Conservation (phyloP, 2,888 invertebrate genomes). For the Oscheius sp. region DNA sequence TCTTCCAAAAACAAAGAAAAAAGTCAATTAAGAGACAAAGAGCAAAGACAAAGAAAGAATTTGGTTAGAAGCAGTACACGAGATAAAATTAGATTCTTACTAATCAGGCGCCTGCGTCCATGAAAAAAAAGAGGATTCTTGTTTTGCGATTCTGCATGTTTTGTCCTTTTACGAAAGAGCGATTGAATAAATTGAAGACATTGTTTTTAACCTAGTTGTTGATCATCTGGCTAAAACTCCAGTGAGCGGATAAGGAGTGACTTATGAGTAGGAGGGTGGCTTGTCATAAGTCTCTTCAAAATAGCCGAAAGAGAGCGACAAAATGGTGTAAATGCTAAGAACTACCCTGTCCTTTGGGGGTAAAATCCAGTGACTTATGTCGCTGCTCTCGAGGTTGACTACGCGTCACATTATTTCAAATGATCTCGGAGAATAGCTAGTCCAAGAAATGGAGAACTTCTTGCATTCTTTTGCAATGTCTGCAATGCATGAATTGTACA, state of each 20-base stretch:
- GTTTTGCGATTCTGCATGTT: too few relatives aligned
- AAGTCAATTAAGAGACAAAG: neutral
- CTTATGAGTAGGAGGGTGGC: neutral
- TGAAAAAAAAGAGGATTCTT: too few relatives aligned
- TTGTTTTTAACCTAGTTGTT: too few relatives aligned
- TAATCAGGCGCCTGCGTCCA: too few relatives aligned
- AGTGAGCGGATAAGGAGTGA: too few relatives aligned
- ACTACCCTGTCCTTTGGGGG: slow-evolving; percentile 16
- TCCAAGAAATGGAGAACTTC: neutral
- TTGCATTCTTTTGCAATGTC: neutral
- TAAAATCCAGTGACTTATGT: slow-evolving; percentile 18
- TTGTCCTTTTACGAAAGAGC: too few relatives aligned
- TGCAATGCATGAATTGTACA: too few relatives aligned
- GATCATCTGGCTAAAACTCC: too few relatives aligned
- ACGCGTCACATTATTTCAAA: neutral
- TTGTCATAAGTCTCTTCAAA: slow-evolving; percentile 3
- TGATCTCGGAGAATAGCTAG: neutral
- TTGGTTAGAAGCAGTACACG: too few relatives aligned
- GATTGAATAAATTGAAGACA: too few relatives aligned
- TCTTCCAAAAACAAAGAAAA: neutral
- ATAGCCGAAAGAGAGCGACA: slow-evolving; percentile 13
- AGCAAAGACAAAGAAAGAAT: too few relatives aligned
- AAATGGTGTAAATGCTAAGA: slow-evolving; percentile 19
- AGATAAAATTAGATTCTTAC: too few relatives aligned
- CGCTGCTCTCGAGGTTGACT: neutral